Conservation (phyloP, 2,113 vertebrate species). For the Cyprinodon tularosa region DNA sequence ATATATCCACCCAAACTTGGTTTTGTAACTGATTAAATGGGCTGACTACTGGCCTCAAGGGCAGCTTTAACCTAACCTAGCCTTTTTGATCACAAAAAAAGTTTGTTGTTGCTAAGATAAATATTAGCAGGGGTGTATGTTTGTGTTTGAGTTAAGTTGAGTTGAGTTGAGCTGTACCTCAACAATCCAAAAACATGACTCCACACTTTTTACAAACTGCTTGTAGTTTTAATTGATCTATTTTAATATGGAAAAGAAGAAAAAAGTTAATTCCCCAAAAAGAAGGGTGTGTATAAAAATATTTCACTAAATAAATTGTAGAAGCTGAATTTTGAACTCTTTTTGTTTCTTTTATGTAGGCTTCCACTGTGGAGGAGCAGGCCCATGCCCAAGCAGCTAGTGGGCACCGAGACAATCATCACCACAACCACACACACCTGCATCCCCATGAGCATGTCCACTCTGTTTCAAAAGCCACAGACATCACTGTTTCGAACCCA, state of each 20-base stretch:
- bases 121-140: no score
- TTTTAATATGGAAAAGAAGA: not conserved
- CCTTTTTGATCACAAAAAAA: no score
- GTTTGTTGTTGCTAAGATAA: no score
- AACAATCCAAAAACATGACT: no score
- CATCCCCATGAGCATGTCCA: conserved; percentile 54
- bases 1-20: no score
- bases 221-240: no score
- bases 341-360: conserved; percentile 19
- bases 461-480: conserved; percentile 12
- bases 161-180: no score
- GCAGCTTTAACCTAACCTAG: no score
- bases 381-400: conserved; percentile 21
- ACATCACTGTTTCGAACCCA: not conserved
- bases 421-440: conserved; percentile 57
- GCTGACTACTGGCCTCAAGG: no score
- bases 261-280: not conserved
- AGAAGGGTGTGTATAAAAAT: not conserved
- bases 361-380: conserved; percentile 25
- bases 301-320: not conserved
- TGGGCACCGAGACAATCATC: conserved; percentile 32
- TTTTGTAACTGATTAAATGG: no score
- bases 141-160: no score
- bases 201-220: no score
- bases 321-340: not conserved